Evolutionary conservation across 2,797 vertebrate species (phyloP), one percentile per base, ranked within the genome.

Genomic region (Crenichthys baileyi): DNA sequence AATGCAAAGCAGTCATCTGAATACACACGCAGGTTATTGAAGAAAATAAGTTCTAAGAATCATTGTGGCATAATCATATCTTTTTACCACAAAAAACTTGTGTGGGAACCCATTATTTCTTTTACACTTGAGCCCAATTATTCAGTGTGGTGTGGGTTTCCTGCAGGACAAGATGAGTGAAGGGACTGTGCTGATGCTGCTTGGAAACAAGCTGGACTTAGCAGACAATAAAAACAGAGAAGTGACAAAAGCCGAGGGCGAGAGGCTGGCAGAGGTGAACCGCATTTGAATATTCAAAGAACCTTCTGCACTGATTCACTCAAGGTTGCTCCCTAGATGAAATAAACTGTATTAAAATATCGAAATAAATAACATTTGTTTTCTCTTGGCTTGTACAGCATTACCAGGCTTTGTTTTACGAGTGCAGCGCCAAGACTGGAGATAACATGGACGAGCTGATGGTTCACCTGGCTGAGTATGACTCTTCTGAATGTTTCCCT

Each of bases 391-490:
- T 73, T 36, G 11, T 74, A 82, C 93, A 97, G 96, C 94, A 96
- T 70, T 95, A 96, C 87, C 87, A 95, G 73, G 95, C 96, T 80
- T 86, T 94, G 78, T 97, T 97, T 93, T 96, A 95, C 0, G 96
- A 97, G 93, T 97, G 96, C 93, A 97, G 96, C 0, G 95, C 94
- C 0, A 94, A 93, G 91, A 96, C 88, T 67, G 95, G 96, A 73
- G 80, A 82, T 39, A 96, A 96, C 86, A 83, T 96, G 77, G 85
- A 90, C 74, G 94, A 96, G 79, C 89, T 95, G 78, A 97, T 97
- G 96, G 90, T 87, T 71, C 93, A 94, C 72, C 94, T 97, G 90
- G 95, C 95, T 80, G 90, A 94, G 96, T 97, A 90, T 80, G 93
- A 79, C 61, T 22, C 70, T 13, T 22, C 12, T 29, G 67, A 68